Evolutionary conservation across 2,113 vertebrate genomes (phyloP).

Genomic region (Cacatua alba): DNA sequence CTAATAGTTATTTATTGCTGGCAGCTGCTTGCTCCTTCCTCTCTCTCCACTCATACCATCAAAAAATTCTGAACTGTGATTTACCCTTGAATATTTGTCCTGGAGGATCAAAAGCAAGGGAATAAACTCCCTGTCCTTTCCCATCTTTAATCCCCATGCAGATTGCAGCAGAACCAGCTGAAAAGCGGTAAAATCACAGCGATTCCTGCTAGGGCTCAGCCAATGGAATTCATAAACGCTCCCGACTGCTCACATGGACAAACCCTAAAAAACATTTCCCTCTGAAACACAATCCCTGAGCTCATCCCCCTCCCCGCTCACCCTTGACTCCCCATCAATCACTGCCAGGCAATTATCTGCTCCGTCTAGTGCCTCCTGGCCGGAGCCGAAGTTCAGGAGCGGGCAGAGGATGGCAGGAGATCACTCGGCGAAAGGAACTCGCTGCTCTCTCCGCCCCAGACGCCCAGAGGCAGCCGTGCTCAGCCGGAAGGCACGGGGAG

Average conservation of each 20-base stretch:
- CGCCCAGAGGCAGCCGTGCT: neutral
- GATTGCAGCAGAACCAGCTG: slow-evolving; percentile 17
- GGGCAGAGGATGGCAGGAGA: neutral
- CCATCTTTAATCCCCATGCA: neutral
- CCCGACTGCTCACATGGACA: slow-evolving; percentile 21
- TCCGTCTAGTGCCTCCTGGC: slow-evolving; percentile 1
- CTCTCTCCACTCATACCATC: neutral
- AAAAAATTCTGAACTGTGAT: neutral
- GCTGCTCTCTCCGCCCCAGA: neutral
- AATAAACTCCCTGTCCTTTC: neutral
- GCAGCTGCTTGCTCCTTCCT: slow-evolving; percentile 30
- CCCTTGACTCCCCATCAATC: slow-evolving; percentile 41
- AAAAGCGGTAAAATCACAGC: slow-evolving; percentile 41
- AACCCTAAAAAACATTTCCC: slow-evolving; percentile 54
- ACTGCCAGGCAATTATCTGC: slow-evolving; percentile 61
- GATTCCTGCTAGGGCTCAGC: neutral
- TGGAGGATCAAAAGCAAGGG: neutral
- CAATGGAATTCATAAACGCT: slow-evolving; percentile 28
- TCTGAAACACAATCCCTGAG: slow-evolving; percentile 27
- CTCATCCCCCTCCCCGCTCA: neutral
- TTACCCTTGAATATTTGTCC: neutral
- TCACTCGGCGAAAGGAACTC: neutral
- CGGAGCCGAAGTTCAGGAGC: slow-evolving; percentile 27
- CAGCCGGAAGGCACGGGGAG: neutral
- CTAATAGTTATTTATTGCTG: slow-evolving; percentile 46